Conservation (phyloP, 53 echinoderm and acorn worm genomes). For the Astropecten irregularis region DNA sequence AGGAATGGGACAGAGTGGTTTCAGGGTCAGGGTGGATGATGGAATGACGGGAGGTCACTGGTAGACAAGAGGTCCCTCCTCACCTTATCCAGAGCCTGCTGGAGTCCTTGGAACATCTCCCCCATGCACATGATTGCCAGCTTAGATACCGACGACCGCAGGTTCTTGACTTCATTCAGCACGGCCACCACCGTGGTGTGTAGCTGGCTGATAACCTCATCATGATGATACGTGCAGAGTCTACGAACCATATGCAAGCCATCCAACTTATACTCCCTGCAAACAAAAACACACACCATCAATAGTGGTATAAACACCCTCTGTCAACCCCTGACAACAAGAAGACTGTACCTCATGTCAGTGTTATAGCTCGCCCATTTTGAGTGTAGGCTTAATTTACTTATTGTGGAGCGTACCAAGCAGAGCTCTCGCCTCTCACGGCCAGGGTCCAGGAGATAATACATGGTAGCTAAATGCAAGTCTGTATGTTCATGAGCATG, state of each 20-base stretch:
- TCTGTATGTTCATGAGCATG: too few species aligned
- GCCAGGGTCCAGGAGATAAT: too few species aligned
- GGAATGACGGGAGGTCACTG: background rate
- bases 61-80: background rate
- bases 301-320: background rate
- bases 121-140: constrained; percentile 72
- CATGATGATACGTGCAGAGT: constrained; percentile 68
- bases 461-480: too few species aligned
- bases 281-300: background rate
- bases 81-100: constrained; percentile 88
- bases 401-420: too few species aligned
- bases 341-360: too few species aligned
- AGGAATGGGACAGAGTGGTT: too few species aligned
- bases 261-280: constrained; percentile 91
- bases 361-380: too few species aligned
- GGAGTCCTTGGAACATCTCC: constrained; percentile 81
- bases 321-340: background rate
- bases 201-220: constrained; percentile 73
- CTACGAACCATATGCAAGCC: constrained; percentile 74
- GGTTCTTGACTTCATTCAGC: constrained; percentile 89
- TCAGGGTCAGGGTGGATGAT: too few species aligned
- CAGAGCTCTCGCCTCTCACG: too few species aligned
- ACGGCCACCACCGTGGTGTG: constrained; percentile 88
- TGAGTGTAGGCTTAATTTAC: too few species aligned
- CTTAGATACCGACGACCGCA: constrained; percentile 79